These are phyloP conservation scores for Hyposoter didymator DNA, from an alignment of 2,888 invertebrate species.

Conservation along the genomic window DNA sequence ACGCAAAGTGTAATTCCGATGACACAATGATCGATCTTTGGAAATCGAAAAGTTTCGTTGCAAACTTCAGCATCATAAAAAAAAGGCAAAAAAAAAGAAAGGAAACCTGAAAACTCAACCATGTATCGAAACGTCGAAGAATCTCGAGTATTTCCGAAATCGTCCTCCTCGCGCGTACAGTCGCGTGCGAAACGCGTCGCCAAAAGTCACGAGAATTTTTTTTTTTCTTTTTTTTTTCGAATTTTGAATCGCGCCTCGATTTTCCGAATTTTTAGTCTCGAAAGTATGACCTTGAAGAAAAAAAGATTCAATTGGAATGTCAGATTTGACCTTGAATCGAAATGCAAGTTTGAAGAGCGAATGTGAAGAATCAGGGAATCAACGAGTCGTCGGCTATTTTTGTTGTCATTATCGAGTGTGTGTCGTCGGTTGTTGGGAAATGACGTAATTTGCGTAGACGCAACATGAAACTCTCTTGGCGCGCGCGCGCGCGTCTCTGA, in stretches of 20 bases:
- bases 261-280: background rate
- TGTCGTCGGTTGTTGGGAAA: background rate
- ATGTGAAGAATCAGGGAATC: background rate
- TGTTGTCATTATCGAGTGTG: slow-evolving; percentile 5
- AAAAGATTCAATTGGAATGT: background rate
- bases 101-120: background rate
- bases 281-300: background rate
- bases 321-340: background rate
- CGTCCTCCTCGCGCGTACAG: background rate
- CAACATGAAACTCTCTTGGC: background rate
- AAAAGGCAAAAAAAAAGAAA: too few species aligned
- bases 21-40: too few species aligned
- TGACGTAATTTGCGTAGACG: background rate
- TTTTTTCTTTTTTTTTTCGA: background rate
- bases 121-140: background rate
- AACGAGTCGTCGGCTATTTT: slow-evolving; percentile 6
- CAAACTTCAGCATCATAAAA: too few species aligned
- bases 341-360: background rate
- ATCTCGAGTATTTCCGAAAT: background rate
- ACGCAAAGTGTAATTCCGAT: too few species aligned
- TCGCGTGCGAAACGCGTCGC: background rate
- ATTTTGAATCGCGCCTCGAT: background rate
- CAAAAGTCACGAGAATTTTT: background rate
- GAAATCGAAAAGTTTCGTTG: too few species aligned
- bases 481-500: background rate